phyloP scores from a whole-genome alignment of 2,113 vertebrate species.

The Muntiacus reevesi region DNA sequence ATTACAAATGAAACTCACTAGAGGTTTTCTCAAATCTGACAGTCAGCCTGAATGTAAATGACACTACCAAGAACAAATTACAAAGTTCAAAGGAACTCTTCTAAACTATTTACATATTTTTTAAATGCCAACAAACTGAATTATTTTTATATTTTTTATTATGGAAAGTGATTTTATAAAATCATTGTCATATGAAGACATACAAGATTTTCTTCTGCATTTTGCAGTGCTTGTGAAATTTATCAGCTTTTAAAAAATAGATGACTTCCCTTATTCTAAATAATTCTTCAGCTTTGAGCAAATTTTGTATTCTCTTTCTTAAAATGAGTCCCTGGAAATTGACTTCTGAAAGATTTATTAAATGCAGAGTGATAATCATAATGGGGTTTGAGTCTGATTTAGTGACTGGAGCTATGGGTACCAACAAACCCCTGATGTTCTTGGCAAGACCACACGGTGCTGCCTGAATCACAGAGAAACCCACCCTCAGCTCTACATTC shows the following conservation, averaged over 20 bases:
- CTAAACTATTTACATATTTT: conserved; percentile 7
- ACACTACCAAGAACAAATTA: conserved; percentile 56
- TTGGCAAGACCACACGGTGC: background rate
- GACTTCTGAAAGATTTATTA: background rate
- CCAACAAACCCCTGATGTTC: background rate
- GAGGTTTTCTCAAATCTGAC: conserved; percentile 47
- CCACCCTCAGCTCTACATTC: background rate
- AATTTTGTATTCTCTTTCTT: background rate
- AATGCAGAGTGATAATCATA: background rate
- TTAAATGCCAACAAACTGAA: conserved; percentile 33
- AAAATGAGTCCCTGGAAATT: background rate
- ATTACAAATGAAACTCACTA: conserved; percentile 52
- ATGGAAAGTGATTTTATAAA: conserved; percentile 25
- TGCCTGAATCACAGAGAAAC: no score
- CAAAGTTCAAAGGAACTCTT: conserved; percentile 31
- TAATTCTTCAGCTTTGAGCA: background rate
- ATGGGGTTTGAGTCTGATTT: background rate
- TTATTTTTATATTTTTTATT: conserved; percentile 34
- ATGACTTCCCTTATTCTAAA: background rate
- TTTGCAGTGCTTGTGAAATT: background rate
- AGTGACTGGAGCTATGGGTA: background rate
- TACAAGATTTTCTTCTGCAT: background rate
- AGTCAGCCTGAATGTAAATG: conserved; percentile 41
- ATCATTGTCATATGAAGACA: background rate
- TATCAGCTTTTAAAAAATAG: conserved; percentile 1